Evolutionary conservation across 2,888 invertebrate species (phyloP), one percentile per base, ranked within the genome.

Genomic region (Tachina grossa): DNA sequence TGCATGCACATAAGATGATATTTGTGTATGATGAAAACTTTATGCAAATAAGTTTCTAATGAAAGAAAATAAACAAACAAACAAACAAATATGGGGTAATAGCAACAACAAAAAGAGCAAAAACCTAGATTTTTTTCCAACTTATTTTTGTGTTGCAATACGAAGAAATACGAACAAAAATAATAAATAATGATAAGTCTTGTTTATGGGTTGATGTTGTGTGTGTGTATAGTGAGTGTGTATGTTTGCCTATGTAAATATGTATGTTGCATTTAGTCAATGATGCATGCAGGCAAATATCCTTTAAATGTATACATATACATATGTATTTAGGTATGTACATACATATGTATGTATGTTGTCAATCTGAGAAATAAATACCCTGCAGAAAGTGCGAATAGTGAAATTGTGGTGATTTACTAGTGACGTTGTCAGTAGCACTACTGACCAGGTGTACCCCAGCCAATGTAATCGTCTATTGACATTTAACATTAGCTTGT

Each of bases 21-120:
- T 10, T 19, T 41, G 13, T 19, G 39, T 41, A 53, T 65, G 43
- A 51, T 77, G 59, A 66, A 82, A 68, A 66, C 68, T 76, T 65
- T 78, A 68, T 82, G 84, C 69, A 77, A 83, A 83, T 77, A 83
- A 72, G 53, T 84, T 84, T 74, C 83, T 80, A 80, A 78, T 84
- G 83, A 79, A 74, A 63, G 68, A 61, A 83, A 55, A 45, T 49
- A 39, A 68, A 71, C 61, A 51, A 49, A 53, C n/a, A 65, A 57
- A 39, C 22, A 57, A 49, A 69, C 55, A 49, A 76, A 63, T 65
- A 39, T 63, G 31, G 82, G 49, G 49, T 65, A 75, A 61, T 65
- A 72, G 16, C 72, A 75, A 22, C 59, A 74, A 13, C 31, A 69
- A 74, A 71, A 71, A 72, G 19, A 53, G 61, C 63, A 49, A 72